These are phyloP conservation scores for Pedionomus torquatus DNA, from an alignment of 2,113 vertebrate genomes.

Conservation along the genomic window DNA sequence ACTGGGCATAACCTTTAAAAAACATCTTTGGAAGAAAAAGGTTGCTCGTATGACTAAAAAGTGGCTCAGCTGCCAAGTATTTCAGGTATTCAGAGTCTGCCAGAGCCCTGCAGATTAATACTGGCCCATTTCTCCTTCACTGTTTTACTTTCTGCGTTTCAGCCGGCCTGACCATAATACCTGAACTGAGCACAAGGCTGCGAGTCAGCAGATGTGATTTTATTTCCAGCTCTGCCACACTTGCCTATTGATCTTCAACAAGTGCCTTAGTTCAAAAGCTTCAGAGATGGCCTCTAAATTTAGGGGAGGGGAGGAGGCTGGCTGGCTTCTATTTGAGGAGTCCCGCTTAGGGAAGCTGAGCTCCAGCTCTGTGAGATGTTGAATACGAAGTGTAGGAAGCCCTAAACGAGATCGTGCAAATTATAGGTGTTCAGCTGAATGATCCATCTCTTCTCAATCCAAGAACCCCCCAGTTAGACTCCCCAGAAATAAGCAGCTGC, in stretches of 20 bases:
- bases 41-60: conserved; percentile 50
- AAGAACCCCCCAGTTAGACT: background rate
- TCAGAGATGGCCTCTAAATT: conserved; percentile 61
- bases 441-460: background rate
- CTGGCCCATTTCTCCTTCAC: conserved; percentile 46
- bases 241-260: conserved; percentile 62
- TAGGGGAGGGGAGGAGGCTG: conserved; percentile 60
- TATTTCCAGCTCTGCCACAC: conserved; percentile 32
- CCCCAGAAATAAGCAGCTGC: conserved; percentile 33
- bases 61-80: conserved; percentile 60
- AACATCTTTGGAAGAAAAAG: conserved; percentile 14
- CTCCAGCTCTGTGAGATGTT: background rate
- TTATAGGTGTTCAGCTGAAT: conserved; percentile 42
- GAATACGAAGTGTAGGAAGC: background rate
- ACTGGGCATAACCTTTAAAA: conserved; percentile 15
- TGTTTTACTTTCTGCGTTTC: conserved; percentile 49
- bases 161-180: conserved; percentile 45
- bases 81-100: conserved; percentile 63
- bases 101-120: conserved; percentile 59
- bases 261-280: conserved; percentile 51
- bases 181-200: conserved; percentile 59
- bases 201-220: conserved; percentile 59
- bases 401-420: conserved; percentile 13
- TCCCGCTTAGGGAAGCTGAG: background rate
- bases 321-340: conserved; percentile 58